Percentiles rank a stretch among this genome's conserved stretches.
Conservation (phyloP, 2,113 vertebrate genomes). For the Craseonycteris thonglongyai region DNA sequence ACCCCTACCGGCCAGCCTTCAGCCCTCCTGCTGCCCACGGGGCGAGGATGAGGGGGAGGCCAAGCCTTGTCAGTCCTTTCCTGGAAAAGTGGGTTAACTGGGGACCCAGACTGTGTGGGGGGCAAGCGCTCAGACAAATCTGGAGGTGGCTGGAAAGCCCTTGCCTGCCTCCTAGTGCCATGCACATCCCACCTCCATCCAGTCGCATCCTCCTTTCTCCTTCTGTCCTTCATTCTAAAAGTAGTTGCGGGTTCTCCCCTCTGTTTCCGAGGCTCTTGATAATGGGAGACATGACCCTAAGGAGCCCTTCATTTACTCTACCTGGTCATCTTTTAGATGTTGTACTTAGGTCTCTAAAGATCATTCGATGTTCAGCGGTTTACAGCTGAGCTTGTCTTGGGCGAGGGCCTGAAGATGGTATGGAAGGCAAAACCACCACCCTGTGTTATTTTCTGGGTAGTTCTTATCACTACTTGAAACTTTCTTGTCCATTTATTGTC, state of each 20-base stretch:
- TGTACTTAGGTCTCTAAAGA: neutral
- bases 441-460: neutral
- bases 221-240: neutral
- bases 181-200: neutral
- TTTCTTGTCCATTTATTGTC: neutral
- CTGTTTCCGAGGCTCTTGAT: neutral
- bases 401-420: neutral
- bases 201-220: neutral
- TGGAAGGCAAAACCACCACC: neutral
- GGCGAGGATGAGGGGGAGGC: neutral
- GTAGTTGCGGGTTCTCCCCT: neutral
- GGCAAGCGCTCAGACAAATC: neutral
- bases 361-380: neutral
- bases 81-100: neutral
- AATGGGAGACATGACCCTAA: too few relatives aligned
- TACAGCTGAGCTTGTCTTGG: neutral
- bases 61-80: too few relatives aligned
- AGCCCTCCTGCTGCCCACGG: neutral
- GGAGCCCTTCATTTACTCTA: neutral
- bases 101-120: neutral
- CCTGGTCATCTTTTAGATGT: neutral
- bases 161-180: rapidly evolving
- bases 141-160: neutral
- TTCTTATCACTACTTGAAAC: neutral
- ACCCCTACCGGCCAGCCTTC: too few relatives aligned